Base-by-base conservation (phyloP, 2,113 vertebrate genomes). In the Gadus macrocephalus region DNA sequence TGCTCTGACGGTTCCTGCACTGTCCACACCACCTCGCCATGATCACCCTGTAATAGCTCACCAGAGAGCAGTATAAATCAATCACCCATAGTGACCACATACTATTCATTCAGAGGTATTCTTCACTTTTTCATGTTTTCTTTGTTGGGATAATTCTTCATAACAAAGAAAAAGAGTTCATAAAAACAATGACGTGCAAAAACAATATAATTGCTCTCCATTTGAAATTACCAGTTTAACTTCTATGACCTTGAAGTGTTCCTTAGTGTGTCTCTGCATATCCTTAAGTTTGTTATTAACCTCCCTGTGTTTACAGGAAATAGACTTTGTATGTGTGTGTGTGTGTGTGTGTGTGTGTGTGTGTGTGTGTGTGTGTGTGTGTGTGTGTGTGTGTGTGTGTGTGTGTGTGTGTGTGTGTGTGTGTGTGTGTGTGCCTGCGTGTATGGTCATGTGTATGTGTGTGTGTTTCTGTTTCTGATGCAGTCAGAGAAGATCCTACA, bases 221-320 rank as follows among this genome's bases (percentile, higher is more conserved):
- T 19, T 59, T 17, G 3, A 59, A 59, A 59, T 8, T 1, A 6
- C 56, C n/a, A 60, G 9, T 17, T 66, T 31, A 69, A 53, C 8
- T 53, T 72, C 28, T 64, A 62, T 75, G 78, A 79, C 81, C 79
- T 80, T 68, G 69, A 72, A 25, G 62, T 42, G 15, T 14, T 27
- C 61, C 15, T 15, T 25, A 62, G 61, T 28, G 61, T 28, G 61
- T 27, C 22, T 6, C 25, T 62, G 15, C 25, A 25, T 20, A 14
- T n/a, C 62, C 42, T 69, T 0, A 66, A 77, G 70, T 87, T 87
- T 75, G 59, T 77, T 59, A 87, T 87, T 87, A 85, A 85, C 83
- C 9, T 31, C 0, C 69, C 73, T 0, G 0, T 49, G 64, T 66
- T 49, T 20, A 53, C 64, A 53, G 64, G 12, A 66, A 66, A 66